Conservation (phyloP, 2,797 vertebrate genomes). For the Carapus acus region DNA sequence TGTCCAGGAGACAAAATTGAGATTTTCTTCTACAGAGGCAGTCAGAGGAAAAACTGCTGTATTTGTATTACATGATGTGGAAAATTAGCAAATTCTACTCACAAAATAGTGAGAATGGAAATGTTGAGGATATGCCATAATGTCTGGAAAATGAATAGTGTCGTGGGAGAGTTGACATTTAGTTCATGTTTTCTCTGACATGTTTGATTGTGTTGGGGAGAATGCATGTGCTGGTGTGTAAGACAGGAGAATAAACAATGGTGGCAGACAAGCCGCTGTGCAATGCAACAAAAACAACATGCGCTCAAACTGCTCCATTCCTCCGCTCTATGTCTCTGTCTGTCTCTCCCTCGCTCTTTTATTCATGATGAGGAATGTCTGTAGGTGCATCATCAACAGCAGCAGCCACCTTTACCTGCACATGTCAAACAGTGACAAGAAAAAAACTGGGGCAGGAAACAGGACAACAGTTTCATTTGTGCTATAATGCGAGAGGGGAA, state of each 20-base stretch:
- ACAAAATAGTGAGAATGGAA: conserved; percentile 16
- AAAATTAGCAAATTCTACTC: conserved; percentile 9
- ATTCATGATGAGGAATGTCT: conserved; percentile 67
- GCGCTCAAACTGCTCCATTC: conserved; percentile 18
- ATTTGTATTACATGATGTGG: conserved; percentile 14
- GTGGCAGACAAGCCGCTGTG: conserved; percentile 66
- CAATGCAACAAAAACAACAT: conserved; percentile 60
- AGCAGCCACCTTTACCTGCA: conserved; percentile 68
- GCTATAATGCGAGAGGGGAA: conserved; percentile 51
- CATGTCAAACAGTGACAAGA: conserved; percentile 65
- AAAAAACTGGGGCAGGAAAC: conserved; percentile 29
- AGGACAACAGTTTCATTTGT: conserved; percentile 51
- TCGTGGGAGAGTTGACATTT: too few species aligned
- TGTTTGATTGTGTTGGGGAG: conserved; percentile 10
- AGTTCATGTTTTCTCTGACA: background rate
- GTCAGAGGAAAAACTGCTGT: background rate
- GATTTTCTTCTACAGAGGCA: conserved; percentile 13
- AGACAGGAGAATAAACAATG: conserved; percentile 60
- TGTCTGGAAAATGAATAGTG: background rate
- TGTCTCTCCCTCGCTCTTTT: conserved; percentile 51
- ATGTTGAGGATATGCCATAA: background rate
- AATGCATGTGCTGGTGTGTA: conserved; percentile 4
- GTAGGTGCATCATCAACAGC: conserved; percentile 66
- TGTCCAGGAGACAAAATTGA: too few species aligned
- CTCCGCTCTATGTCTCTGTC: conserved; percentile 39